Evolutionary conservation across 1,140 invertebrate species (phyloP).

Genomic region (Drosophila sturtevanti): DNA sequence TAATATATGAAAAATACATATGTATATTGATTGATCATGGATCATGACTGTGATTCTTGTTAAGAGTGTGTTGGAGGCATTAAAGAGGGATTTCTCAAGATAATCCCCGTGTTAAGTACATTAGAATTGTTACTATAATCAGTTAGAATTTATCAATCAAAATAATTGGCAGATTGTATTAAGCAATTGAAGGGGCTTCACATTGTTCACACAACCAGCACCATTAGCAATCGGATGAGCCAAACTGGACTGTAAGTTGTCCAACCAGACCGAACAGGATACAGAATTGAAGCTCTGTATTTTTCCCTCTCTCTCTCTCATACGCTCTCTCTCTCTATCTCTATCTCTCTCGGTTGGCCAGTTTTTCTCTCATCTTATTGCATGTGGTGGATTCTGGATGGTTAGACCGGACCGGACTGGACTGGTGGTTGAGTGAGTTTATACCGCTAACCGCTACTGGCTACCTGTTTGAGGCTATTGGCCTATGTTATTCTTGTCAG

Average conservation of each 20-base stretch:
- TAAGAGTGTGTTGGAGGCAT: too few species aligned
- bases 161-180: background rate
- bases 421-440: conserved; percentile 19
- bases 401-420: background rate
- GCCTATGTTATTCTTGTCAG: conserved; percentile 20
- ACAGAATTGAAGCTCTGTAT: conserved; percentile 7
- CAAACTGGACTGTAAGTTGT: conserved; percentile 24
- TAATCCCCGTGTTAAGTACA: too few species aligned
- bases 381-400: conserved; percentile 5
- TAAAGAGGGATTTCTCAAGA: too few species aligned
- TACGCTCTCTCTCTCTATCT: background rate
- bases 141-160: conserved; percentile 4
- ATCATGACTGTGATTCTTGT: too few species aligned
- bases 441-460: conserved; percentile 10
- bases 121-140: conserved; percentile 25
- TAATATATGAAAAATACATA: too few species aligned
- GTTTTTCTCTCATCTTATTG: background rate
- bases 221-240: background rate
- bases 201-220: background rate
- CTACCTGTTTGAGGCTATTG: conserved; percentile 25
- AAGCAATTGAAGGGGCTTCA: background rate
- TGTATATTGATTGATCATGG: too few species aligned
- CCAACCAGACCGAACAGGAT: conserved; percentile 38
- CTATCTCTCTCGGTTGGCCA: background rate
- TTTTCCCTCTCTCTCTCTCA: background rate